These are phyloP conservation scores for Parotocinclus haroldoi DNA, from an alignment of 2,797 vertebrate genomes.

Conservation along the genomic window DNA sequence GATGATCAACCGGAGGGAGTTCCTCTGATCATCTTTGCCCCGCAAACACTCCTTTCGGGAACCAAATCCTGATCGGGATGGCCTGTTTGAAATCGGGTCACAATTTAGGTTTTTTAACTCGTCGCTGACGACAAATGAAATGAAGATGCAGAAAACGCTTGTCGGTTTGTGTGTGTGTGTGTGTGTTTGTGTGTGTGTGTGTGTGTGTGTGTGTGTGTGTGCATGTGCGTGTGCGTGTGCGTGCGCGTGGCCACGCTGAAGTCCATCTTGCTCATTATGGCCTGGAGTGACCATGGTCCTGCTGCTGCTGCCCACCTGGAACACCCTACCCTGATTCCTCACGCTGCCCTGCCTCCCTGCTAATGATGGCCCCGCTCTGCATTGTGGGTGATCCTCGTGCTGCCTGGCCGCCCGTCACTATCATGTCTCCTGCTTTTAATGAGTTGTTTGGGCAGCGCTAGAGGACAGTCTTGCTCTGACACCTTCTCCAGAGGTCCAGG, in stretches of 20 bases:
- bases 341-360: constrained; percentile 45
- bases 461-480: constrained; percentile 40
- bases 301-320: constrained; percentile 41
- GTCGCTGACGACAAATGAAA: too few relatives aligned
- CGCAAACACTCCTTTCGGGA: too few relatives aligned
- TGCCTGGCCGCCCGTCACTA: constrained; percentile 36
- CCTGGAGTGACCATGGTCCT: constrained; percentile 32
- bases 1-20: too few relatives aligned
- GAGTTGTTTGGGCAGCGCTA: constrained; percentile 48
- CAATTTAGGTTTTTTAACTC: too few relatives aligned
- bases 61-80: too few relatives aligned
- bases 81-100: too few relatives aligned
- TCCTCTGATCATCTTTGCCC: too few relatives aligned
- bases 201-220: constrained; percentile 27
- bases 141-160: too few relatives aligned
- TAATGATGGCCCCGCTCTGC: constrained; percentile 45
- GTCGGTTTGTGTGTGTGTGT: too few relatives aligned
- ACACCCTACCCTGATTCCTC: constrained; percentile 47
- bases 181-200: constrained; percentile 3
- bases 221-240: constrained; percentile 9
- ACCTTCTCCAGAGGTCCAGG: constrained; percentile 43
- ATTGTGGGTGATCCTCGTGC: constrained; percentile 38
- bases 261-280: constrained; percentile 45
- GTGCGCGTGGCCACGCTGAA: constrained; percentile 30
- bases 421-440: constrained; percentile 50